These are phyloP conservation scores for Himantopus leucocephalus DNA, from an alignment of 2,113 vertebrate genomes.

Conservation along the genomic window DNA sequence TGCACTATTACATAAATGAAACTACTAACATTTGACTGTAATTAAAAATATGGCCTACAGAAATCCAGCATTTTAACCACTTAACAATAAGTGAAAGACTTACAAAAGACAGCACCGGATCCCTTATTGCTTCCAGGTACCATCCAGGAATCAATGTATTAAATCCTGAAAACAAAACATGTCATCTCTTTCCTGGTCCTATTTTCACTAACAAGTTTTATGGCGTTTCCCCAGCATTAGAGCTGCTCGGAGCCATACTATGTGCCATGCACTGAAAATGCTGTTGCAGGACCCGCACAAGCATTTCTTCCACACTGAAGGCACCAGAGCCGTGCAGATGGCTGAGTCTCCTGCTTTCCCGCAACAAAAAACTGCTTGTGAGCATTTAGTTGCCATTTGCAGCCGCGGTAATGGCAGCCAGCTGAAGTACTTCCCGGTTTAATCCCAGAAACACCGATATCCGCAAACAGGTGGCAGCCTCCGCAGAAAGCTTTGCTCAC, in stretches of 20 bases:
- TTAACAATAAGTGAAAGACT: neutral
- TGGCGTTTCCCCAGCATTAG: neutral
- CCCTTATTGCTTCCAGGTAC: neutral
- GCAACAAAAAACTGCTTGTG: neutral
- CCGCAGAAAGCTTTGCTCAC: neutral
- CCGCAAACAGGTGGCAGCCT: neutral
- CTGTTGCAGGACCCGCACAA: neutral
- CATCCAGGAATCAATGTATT: neutral
- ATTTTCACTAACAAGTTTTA: neutral
- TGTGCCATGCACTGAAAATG: neutral
- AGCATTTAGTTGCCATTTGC: neutral
- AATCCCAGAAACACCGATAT: neutral
- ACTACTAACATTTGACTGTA: constrained; percentile 10
- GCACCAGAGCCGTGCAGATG: neutral
- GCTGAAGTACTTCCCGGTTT: neutral
- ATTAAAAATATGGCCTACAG: constrained; percentile 17
- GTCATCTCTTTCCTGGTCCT: neutral
- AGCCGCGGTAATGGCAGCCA: neutral
- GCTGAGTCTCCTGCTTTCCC: neutral
- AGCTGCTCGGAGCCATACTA: neutral
- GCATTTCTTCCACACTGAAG: neutral
- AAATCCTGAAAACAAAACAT: neutral
- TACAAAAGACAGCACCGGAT: neutral
- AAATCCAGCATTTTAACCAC: neutral
- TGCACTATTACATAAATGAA: constrained; percentile 33